phyloP scores from a whole-genome alignment of 2,113 vertebrate genomes.

The Acanthisitta chloris region DNA sequence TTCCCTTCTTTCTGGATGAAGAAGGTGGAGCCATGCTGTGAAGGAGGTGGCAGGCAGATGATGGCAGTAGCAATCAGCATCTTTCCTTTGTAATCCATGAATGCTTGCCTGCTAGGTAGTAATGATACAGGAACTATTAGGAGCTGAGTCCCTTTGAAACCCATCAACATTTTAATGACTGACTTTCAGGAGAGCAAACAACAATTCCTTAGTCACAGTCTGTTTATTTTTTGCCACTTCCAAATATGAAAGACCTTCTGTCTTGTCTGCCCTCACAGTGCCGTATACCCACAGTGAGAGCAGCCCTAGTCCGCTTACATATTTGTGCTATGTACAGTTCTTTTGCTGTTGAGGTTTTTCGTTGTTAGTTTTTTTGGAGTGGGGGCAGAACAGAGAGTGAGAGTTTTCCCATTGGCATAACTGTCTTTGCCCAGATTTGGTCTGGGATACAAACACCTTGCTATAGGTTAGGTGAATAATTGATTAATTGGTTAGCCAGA shows the following conservation, averaged over 20 bases:
- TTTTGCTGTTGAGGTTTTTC: neutral
- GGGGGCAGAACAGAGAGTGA: too few species aligned
- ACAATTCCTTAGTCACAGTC: neutral
- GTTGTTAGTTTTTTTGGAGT: neutral
- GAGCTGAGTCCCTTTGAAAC: neutral
- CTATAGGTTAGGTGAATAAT: neutral
- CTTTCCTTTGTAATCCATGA: neutral
- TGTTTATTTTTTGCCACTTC: neutral
- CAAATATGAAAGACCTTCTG: neutral
- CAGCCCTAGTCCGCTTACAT: neutral
- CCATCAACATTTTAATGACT: accelerated
- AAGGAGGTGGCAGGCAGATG: neutral
- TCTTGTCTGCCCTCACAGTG: neutral
- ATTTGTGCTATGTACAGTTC: neutral
- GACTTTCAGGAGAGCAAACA: neutral
- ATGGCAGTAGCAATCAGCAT: neutral
- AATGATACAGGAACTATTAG: neutral
- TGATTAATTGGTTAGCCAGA: neutral
- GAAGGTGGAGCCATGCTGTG: neutral
- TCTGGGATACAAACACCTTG: neutral
- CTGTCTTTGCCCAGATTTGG: neutral
- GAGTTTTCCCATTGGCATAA: neutral
- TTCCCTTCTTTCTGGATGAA: neutral
- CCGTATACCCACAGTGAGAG: neutral
- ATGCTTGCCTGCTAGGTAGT: neutral